Evolutionary conservation across 1,140 invertebrate species (phyloP).

Genomic region (Drosophila jambulina): DNA sequence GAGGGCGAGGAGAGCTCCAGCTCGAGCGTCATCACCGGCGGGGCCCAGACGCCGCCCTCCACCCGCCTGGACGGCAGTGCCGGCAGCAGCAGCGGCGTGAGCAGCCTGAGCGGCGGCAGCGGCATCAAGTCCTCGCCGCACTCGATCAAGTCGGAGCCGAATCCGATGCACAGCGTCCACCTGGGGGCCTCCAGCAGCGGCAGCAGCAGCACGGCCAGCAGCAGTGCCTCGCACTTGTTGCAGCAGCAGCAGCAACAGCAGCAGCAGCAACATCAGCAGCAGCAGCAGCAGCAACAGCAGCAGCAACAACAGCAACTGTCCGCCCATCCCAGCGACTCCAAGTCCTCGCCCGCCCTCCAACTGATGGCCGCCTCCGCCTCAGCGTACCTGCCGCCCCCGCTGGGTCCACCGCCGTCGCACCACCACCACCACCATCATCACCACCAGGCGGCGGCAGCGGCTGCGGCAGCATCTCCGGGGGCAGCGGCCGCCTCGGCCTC

Average conservation of each 20-base stretch:
- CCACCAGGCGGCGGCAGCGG: conserved; percentile 63
- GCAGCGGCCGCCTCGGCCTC: conserved; percentile 65
- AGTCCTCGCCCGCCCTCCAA: conserved; percentile 74
- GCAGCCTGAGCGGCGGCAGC: conserved; percentile 85
- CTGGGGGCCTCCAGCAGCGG: conserved; percentile 83
- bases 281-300: conserved; percentile 65
- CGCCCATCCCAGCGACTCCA: conserved; percentile 55
- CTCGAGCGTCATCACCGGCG: conserved; percentile 84
- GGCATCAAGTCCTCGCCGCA: conserved; percentile 83
- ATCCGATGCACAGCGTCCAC: conserved; percentile 79
- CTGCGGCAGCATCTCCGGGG: conserved; percentile 59
- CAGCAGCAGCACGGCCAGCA: conserved; percentile 81
- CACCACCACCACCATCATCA: conserved; percentile 74
- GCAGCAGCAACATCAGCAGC: conserved; percentile 64
- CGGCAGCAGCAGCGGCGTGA: conserved; percentile 80
- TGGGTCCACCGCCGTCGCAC: conserved; percentile 80
- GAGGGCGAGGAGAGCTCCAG: conserved; percentile 88
- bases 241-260: conserved; percentile 66
- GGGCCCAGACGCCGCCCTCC: conserved; percentile 84
- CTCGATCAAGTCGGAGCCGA: conserved; percentile 81
- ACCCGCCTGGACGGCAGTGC: conserved; percentile 80
- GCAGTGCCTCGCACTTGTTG: conserved; percentile 65
- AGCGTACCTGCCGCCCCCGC: conserved; percentile 77
- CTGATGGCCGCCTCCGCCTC: conserved; percentile 74
- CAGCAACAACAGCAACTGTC: conserved; percentile 50